Conservation (phyloP, 2,797 vertebrate genomes). For the Yasuhikotakia modesta region DNA sequence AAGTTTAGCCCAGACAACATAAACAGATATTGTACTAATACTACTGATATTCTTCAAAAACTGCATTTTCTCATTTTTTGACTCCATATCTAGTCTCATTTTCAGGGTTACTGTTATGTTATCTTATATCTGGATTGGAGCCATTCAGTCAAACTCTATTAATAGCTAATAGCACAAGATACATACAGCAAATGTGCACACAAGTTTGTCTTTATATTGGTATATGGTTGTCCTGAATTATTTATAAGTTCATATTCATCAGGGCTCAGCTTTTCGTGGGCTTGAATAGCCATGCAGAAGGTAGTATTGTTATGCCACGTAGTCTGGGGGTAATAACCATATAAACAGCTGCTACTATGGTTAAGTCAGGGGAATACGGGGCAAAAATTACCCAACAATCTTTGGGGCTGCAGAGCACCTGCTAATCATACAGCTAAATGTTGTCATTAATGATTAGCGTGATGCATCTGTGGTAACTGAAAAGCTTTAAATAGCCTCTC, state of each 20-base stretch:
- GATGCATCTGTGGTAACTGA: neutral
- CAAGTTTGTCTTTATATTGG: neutral
- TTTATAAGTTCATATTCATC: conserved; percentile 31
- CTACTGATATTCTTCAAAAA: neutral
- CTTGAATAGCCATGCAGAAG: conserved; percentile 59
- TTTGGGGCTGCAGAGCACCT: neutral
- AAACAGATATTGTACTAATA: too few relatives aligned
- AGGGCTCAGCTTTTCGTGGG: conserved; percentile 56
- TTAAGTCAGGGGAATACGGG: conserved; percentile 59
- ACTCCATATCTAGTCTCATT: too few relatives aligned
- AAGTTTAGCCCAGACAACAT: neutral
- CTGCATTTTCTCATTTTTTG: too few relatives aligned
- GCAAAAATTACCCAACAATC: neutral
- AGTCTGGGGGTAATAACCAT: conserved; percentile 46
- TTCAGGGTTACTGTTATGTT: neutral
- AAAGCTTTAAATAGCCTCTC: neutral
- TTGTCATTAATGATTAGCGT: neutral
- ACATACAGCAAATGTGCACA: neutral
- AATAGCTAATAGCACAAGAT: neutral
- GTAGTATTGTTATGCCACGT: conserved; percentile 67
- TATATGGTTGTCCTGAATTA: conserved; percentile 34
- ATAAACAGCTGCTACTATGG: conserved; percentile 55
- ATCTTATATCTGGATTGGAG: neutral
- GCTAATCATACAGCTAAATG: neutral
- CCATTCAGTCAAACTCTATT: neutral